Evolutionary conservation across 2,113 vertebrate genomes (phyloP), one percentile per base, ranked within the genome.

Genomic region (Carassius carassius): DNA sequence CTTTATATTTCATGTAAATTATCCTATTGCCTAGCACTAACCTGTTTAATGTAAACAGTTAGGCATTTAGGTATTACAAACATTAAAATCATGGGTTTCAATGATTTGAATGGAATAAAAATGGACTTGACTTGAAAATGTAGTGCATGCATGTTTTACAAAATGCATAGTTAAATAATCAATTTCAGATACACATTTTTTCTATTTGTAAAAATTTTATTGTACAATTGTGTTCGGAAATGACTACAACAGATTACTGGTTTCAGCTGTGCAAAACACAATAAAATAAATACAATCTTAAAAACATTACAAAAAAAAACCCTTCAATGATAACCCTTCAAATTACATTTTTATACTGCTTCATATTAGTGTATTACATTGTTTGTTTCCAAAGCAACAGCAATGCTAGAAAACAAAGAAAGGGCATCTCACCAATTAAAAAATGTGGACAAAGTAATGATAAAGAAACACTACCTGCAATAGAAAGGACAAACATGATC

Each of bases 181-280:
- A 78, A 19, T 23, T 78, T 47, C 44, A 87, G 62, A 41, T 21
- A 21, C 58, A 78, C 5, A 37, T 47, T n/a, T 29, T 74, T 87
- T 35, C 89, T 90, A 89, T 84, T 89, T 91, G 91, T 88, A 92
- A 90, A 92, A 93, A 75, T 87, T 90, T 89, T 92, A 92, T 90
- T 92, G 79, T 92, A 92, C 91, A 92, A 84, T 65, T 86, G 89
- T 89, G 85, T 90, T 88, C 82, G 86, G 87, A 88, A 79, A 87
- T 84, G 78, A 79, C 84, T 73, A 87, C 78, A 75, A 88, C 86
- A 89, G 81, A 87, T 74, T 82, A 85, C 67, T 82, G 69, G 62
- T 81, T 84, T 90, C 83, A 84, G 85, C 73, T 88, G 84, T 89
- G 84, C 87, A 84, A 65, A 86, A 63, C 77, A 87, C 86, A 90